Evolutionary conservation across 2,113 vertebrate genomes (phyloP), one percentile per base, ranked within the genome.

Genomic region (Crotalus tigris): DNA sequence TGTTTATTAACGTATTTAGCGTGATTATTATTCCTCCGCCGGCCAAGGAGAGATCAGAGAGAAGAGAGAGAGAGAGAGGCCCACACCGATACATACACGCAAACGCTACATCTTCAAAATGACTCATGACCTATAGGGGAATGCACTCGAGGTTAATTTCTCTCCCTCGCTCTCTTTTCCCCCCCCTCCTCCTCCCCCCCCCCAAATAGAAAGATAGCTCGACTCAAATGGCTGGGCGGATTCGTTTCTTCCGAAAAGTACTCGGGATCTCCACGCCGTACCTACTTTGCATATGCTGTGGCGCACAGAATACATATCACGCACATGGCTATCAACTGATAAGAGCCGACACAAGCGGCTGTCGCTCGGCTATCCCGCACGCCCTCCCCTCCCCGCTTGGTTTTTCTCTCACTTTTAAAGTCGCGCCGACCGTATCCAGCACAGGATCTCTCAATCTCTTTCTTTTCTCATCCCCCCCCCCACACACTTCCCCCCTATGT

Each of bases 121-220:
- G 98, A 98, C 96, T 98, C 97, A 97, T 97, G 97, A 97, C 97
- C 97, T 97, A 97, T 96, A 97, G 98, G 97, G 97, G 97, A n/a
- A 53, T 53, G 86, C 97, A 96, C 96, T 93, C 95, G 95, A 96
- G 95, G 64, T 94, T 97, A 97, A 44, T 91, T 91, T 85, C 23
- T 1, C 21, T 17, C 23, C 1, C 51, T 15, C 15, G 49, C 9
- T 51, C n/a, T 64, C 23, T 51, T 3, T 51, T 8, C 2, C 2
- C 26, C 13, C 51, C 2, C 12, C 51, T 0, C 29, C 29, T 5
- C 21, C 21, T 1, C 4, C 49, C 49, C 12, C 29, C 29, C 5
- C 11, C 1, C 23, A 15, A 51, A 97, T 96, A 97, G 97, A 93
- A 93, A 97, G 54, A 95, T 96, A 95, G 97, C 94, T 95, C 94